Conservation (phyloP, 2,888 invertebrate genomes). For the Oligia fasciuncula region DNA sequence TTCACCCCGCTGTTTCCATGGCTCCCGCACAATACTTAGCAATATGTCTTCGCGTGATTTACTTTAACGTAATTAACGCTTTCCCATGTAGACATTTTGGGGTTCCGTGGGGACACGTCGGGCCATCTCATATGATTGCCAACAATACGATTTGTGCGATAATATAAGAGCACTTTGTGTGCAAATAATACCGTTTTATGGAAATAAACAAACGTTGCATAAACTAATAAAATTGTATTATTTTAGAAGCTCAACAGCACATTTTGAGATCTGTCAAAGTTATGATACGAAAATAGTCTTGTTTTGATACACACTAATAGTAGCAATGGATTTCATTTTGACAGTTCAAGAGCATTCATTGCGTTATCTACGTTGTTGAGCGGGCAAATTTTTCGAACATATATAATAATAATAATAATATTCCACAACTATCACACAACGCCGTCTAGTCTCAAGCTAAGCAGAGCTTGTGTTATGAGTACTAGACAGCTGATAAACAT, state of each 20-base stretch:
- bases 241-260: neutral
- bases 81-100: constrained; percentile 79
- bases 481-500: too few species aligned
- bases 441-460: too few species aligned
- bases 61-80: constrained; percentile 85
- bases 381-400: too few species aligned
- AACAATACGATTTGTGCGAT: constrained; percentile 63
- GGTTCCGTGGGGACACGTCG: constrained; percentile 71
- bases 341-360: neutral
- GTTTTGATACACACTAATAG: neutral
- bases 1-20: constrained; percentile 52
- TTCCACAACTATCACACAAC: too few species aligned
- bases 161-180: constrained; percentile 36
- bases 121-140: constrained; percentile 61
- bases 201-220: constrained; percentile 7
- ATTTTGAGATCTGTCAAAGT: neutral
- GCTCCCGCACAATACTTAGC: constrained; percentile 77
- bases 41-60: constrained; percentile 86
- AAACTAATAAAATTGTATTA: constrained; percentile 10
- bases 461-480: too few species aligned
- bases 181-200: constrained; percentile 24
- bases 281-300: neutral
- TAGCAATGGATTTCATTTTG: neutral
- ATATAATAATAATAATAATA: too few species aligned
- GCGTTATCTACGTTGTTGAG: neutral